Conservation (phyloP, 2,888 invertebrate genomes). For the Pseudococcus viburni region DNA sequence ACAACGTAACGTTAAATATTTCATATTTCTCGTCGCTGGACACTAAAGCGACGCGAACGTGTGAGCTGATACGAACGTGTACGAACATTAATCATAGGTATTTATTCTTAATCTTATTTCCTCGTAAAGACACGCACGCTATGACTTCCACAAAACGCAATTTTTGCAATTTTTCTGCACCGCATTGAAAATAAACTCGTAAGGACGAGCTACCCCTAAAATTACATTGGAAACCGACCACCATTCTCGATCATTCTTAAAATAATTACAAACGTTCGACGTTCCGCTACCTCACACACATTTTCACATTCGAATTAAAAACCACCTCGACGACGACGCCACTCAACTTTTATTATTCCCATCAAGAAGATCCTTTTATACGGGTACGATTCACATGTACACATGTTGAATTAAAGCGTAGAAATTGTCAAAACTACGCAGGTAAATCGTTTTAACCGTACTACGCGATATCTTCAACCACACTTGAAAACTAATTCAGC, state of each 20-base stretch:
- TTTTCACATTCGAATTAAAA: not conserved
- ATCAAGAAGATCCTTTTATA: slow-evolving; percentile 16
- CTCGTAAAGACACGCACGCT: not conserved
- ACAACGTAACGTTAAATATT: slow-evolving; percentile 15
- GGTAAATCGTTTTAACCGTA: slow-evolving; percentile 43
- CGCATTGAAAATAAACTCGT: not conserved
- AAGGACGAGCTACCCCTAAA: not conserved
- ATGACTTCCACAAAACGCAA: not conserved
- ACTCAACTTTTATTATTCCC: not conserved
- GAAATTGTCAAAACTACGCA: slow-evolving; percentile 44
- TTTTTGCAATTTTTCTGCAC: not conserved
- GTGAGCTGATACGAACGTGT: slow-evolving; percentile 35
- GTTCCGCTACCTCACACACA: not conserved
- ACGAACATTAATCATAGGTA: slow-evolving; percentile 31
- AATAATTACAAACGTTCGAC: not conserved
- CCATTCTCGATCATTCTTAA: not conserved
- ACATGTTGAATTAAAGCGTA: slow-evolving; percentile 9
- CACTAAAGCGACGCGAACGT: not conserved
- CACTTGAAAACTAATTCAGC: slow-evolving; percentile 32
- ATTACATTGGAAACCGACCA: not conserved
- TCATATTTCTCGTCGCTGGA: not conserved
- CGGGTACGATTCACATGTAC: not conserved
- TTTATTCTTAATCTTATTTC: slow-evolving; percentile 18
- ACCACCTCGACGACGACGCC: not conserved
- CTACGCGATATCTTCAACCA: slow-evolving; percentile 8